Conservation (phyloP, 2,888 invertebrate species). For the Diploptera punctata region DNA sequence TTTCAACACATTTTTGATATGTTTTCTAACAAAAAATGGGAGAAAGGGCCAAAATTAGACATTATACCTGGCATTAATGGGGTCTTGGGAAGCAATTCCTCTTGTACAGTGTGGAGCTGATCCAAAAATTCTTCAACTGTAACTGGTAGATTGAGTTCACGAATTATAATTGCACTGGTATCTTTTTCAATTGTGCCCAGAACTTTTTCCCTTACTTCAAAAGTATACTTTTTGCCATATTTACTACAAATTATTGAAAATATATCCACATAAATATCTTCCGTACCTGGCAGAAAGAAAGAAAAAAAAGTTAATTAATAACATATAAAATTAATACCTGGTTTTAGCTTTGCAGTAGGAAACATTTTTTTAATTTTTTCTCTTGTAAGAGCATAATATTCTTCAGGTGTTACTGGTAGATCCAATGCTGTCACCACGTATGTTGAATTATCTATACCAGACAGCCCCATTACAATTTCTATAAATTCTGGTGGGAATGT, state of each 20-base stretch:
- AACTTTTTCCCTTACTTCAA: slow-evolving; percentile 77
- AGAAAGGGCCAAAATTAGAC: too few species aligned
- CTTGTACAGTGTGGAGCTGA: slow-evolving; percentile 65
- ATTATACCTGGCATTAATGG: slow-evolving; percentile 71
- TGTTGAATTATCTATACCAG: slow-evolving; percentile 71
- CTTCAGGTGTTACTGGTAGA: slow-evolving; percentile 69
- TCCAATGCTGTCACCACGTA: slow-evolving; percentile 71
- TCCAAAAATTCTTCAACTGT: slow-evolving; percentile 69
- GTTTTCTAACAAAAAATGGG: too few species aligned
- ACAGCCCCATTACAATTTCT: slow-evolving; percentile 76
- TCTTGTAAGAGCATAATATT: slow-evolving; percentile 57
- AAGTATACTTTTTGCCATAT: slow-evolving; percentile 79
- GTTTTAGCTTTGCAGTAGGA: slow-evolving; percentile 19
- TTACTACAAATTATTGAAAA: slow-evolving; percentile 71
- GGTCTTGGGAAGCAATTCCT: slow-evolving; percentile 65
- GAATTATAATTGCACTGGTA: slow-evolving; percentile 70
- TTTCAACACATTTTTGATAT: too few species aligned
- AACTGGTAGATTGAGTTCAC: slow-evolving; percentile 71
- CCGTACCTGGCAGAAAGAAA: slow-evolving; percentile 72
- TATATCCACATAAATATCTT: slow-evolving; percentile 77
- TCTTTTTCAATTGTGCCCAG: slow-evolving; percentile 77
- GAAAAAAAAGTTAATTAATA: slow-evolving; percentile 30
- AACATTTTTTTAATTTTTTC: slow-evolving; percentile 9
- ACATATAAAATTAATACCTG: slow-evolving; percentile 28
- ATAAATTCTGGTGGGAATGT: slow-evolving; percentile 80